These are phyloP conservation scores for Periparus ater DNA, from an alignment of 2,797 vertebrate genomes.

Conservation along the genomic window DNA sequence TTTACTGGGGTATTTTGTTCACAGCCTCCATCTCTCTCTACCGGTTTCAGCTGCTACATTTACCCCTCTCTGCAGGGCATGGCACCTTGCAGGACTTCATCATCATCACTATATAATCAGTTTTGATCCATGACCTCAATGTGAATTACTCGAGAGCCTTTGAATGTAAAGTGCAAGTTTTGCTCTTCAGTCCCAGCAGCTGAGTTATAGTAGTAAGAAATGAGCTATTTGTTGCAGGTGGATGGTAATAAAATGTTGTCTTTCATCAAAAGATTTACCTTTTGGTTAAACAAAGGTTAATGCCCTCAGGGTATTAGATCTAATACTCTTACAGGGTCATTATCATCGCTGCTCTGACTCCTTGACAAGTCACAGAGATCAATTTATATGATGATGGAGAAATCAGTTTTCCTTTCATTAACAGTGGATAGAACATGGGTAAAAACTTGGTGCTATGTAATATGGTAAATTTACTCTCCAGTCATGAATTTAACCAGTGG, in stretches of 20 bases:
- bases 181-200: not conserved
- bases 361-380: not conserved
- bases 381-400: constrained; percentile 22
- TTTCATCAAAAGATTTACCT: constrained; percentile 55
- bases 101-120: not conserved
- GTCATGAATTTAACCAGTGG: not conserved
- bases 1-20: not conserved
- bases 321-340: not conserved
- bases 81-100: not conserved
- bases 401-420: constrained; percentile 29
- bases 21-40: not conserved
- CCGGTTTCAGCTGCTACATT: not conserved
- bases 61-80: not conserved
- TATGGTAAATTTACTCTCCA: not conserved
- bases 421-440: not conserved
- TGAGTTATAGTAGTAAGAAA: constrained; percentile 18
- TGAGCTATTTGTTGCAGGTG: constrained; percentile 3
- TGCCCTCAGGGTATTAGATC: not conserved
- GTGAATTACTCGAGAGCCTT: not conserved
- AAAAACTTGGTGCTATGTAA: not conserved
- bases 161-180: not conserved
- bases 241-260: constrained; percentile 52
- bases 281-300: constrained; percentile 47
- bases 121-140: constrained; percentile 1
- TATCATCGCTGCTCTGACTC: not conserved